Evolutionary conservation across 2,113 vertebrate genomes (phyloP), one percentile per base, ranked within the genome.

Genomic region (Scalopus aquaticus): DNA sequence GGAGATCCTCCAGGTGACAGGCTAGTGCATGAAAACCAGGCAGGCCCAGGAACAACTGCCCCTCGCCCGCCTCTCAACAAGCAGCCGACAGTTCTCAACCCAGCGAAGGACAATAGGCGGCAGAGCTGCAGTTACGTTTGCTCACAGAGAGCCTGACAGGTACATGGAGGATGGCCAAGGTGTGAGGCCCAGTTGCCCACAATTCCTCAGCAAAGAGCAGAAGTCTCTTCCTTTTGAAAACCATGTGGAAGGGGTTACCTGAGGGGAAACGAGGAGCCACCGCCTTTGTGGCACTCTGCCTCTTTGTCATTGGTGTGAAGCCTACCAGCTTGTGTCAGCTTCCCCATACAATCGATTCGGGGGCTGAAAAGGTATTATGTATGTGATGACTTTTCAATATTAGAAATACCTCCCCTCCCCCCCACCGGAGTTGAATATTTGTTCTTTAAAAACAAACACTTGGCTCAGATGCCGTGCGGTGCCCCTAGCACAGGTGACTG

Each of bases 401-500:
- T 92, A 93, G 88, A 96, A 92, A 56, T 37, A 58, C 10, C 35
- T 28, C 39, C 24, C 72, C 37, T 13, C 70, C 80, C 69, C 28
- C 26, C 28, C 26, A 16, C 77, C 70, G 9, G 89, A 90, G 77
- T 6, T 42, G 93, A 84, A 28, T 73, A 22, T 93, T 93, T 97
- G 92, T 84, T 93, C 95, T 96, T 88, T 39, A 64, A 93, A 96
- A 97, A 94, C 73, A 96, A 97, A 90, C 91, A 86, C 51, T 37
- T 3, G 81, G 83, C 56, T 8, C 85, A 85, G 73, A 79, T 65
- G 79, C 69, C 0, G 42, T 91, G 95, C 85, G 89, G 96, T 9
- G 42, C 86, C 76, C 72, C 83, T 76, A 93, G 91, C 96, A 93
- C 96, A 97, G 96, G 92, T 94, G 97, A 88, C 49, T 97, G 93